Evolutionary conservation across 2,888 invertebrate species (phyloP).

Genomic region (Microdon myrmicae): DNA sequence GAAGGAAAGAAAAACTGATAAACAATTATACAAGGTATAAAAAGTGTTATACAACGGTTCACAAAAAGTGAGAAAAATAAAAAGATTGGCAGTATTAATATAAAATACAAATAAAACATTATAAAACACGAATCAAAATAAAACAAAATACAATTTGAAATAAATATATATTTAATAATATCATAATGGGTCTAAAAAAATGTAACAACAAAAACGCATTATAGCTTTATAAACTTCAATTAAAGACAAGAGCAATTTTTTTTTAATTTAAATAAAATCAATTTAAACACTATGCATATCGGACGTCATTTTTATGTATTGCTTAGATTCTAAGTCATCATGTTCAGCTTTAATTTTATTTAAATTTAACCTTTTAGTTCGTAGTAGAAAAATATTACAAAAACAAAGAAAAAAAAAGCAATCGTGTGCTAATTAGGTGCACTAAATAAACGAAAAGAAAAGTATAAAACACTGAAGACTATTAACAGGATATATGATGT

Average conservation of each 20-base stretch:
- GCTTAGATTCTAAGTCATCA: neutral
- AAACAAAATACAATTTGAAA: neutral
- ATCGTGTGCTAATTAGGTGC: slow-evolving; percentile 1
- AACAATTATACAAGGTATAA: slow-evolving; percentile 1
- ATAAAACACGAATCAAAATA: neutral
- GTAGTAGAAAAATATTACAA: neutral
- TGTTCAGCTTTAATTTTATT: too few relatives aligned
- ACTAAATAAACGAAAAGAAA: too few relatives aligned
- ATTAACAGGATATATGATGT: too few relatives aligned
- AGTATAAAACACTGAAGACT: too few relatives aligned
- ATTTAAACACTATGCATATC: slow-evolving; percentile 11
- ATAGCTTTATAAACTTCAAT: slow-evolving; percentile 65
- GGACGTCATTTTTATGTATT: slow-evolving; percentile 13
- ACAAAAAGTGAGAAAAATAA: neutral
- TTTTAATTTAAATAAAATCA: slow-evolving; percentile 9
- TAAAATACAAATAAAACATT: slow-evolving; percentile 12
- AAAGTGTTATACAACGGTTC: slow-evolving; percentile 2
- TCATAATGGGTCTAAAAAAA: slow-evolving; percentile 2
- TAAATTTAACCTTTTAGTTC: slow-evolving; percentile 1
- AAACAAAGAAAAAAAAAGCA: slow-evolving; percentile 5
- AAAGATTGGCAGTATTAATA: slow-evolving; percentile 45
- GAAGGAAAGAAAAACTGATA: neutral
- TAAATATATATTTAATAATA: neutral
- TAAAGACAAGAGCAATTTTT: slow-evolving; percentile 10
- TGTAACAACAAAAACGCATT: slow-evolving; percentile 11